Evolutionary conservation across 2,113 vertebrate genomes (phyloP), one percentile per base, ranked within the genome.

Genomic region (Lates calcarifer): DNA sequence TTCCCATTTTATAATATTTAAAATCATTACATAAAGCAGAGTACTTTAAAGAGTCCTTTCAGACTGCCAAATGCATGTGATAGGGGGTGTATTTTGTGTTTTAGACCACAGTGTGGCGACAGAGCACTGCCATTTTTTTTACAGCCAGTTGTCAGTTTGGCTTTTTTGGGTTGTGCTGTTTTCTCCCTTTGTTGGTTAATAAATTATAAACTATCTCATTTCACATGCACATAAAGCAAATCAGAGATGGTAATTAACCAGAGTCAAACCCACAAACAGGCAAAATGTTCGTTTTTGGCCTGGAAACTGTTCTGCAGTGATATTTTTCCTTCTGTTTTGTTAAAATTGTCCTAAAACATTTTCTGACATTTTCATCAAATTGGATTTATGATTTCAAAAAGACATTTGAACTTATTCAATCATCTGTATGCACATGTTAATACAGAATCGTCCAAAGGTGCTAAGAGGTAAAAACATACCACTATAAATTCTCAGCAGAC

Each of bases 31-130:
- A 10, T 51, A 22, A 22, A 51, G 47, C 39, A 22, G 47, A 20
- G 47, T 5, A 45, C 18, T 17, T 45, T 45, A 18, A 45, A 45
- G 43, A 45, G 6, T 5, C 43, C 17, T 6, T 17, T 31, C 6
- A 9, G 2, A 18, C 41, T 22, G 1, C 12, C 17, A 15, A n/a
- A 69, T 13, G 22, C 17, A 12, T 22, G 41, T 6, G 37, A 31
- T 0, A 0, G 22, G 17, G 35, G 39, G 5, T 90, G 89, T 45
- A 64, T 0, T 80, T 79, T 0, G 9, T 6, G 9, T 5, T 60
- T 63, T 56, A 0, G 15, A 69, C 90, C 91, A 90, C 89, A 37
- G 14, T 0, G 77, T 70, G 91, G 90, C 69, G 75, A 72, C 89
- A 91, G 71, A 88, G 75, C 29, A 39, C 72, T 35, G 15, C 13